Percentiles rank a stretch among this genome's conserved stretches.
Evolutionary conservation across 2,113 vertebrate genomes (phyloP).

Genomic region (Pterocles burchelli): DNA sequence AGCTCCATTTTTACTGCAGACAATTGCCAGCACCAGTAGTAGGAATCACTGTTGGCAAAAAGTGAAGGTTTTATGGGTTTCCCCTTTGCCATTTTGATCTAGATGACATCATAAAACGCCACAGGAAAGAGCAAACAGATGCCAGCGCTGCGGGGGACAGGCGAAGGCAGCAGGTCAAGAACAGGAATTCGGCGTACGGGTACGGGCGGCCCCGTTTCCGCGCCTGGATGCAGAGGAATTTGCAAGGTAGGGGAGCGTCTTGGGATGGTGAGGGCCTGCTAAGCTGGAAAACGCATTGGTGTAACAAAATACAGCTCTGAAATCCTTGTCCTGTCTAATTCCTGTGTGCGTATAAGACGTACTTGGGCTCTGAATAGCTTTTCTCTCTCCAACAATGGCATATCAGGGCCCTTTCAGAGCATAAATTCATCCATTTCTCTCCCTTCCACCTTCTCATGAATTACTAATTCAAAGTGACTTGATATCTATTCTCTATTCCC

Average conservation of each 20-base stretch:
- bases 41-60: not conserved
- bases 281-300: not conserved
- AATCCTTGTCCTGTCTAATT: not conserved
- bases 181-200: not conserved
- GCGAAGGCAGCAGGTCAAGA: slow-evolving; percentile 29
- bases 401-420: slow-evolving; percentile 40
- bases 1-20: rapidly evolving
- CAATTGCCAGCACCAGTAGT: not conserved
- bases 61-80: not conserved
- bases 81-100: not conserved
- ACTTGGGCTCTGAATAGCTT: not conserved
- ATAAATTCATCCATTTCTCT: slow-evolving; percentile 23
- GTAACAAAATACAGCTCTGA: not conserved
- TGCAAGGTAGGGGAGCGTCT: slow-evolving; percentile 33
- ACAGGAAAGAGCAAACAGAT: slow-evolving; percentile 8
- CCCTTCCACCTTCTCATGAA: slow-evolving; percentile 17
- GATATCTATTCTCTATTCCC: slow-evolving; percentile 48
- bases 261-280: not conserved
- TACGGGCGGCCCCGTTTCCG: not conserved
- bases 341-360: not conserved
- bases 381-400: not conserved
- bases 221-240: slow-evolving; percentile 49
- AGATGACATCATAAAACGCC: slow-evolving; percentile 70
- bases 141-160: not conserved
- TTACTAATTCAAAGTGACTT: slow-evolving; percentile 53